Base-by-base conservation (phyloP, 2,888 invertebrate genomes). In the Punctoribates punctum region DNA sequence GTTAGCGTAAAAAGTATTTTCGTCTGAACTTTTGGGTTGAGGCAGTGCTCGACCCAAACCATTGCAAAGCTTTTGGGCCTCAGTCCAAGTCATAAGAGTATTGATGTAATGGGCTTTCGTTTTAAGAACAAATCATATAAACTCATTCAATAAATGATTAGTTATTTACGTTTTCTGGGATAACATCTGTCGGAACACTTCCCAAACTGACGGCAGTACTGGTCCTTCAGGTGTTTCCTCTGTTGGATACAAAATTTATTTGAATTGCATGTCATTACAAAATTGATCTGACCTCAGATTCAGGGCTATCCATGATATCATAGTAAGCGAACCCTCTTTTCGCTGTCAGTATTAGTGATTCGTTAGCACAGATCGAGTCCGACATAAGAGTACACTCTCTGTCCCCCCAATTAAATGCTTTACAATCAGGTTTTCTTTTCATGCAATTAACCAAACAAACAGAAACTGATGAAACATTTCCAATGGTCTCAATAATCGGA, bases 261-360 rank as follows among this genome's bases (percentile, higher is more conserved):
- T n/a, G n/a, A n/a, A n/a, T n/a, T n/a, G n/a, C n/a, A n/a, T n/a
- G n/a, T n/a, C n/a, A n/a, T n/a, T n/a, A n/a, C n/a, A n/a, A n/a
- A n/a, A n/a, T n/a, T n/a, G n/a, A n/a, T n/a, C n/a, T 70, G 2
- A 75, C 75, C 75, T 75, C 75, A 27, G n/a, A 62, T 0, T 75
- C 75, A 1, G 75, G 75, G 17, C 17, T 75, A 51, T 67, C 57
- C 75, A 75, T 75, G n/a, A 75, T 25, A 34, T 75, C 75, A 38
- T 72, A 75, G 27, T 75, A 75, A 15, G 23, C 46, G 25, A 9
- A 75, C 0, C 23, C 70, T 17, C 2, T 4, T 46, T 48, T 51
- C 4, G 48, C 51, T 0, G 75, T 75, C 46, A 75, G 29, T 27
- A 54, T 15, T 4, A 54, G 25, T 42, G 75, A 34, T 9, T 75